Percentiles rank a stretch among this genome's conserved stretches.
These are phyloP conservation scores for Clepsis dumicolana DNA, from an alignment of 2,888 invertebrate genomes.

Conservation along the genomic window DNA sequence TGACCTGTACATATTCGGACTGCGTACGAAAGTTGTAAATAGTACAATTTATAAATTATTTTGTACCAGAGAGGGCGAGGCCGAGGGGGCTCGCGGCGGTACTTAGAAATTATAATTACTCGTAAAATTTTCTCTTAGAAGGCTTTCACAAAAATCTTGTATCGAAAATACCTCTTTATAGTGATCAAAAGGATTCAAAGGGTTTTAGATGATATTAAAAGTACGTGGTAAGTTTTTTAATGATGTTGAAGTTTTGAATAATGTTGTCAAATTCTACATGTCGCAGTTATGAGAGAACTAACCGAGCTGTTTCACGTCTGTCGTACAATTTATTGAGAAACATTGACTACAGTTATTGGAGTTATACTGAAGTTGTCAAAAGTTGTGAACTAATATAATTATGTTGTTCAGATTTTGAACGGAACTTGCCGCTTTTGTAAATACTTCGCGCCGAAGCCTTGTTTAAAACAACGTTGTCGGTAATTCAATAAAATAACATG, in stretches of 20 bases:
- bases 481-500: constrained; percentile 42
- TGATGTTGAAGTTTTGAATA: constrained; percentile 78
- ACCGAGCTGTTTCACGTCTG: constrained; percentile 54
- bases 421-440: constrained; percentile 61
- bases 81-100: constrained; percentile 50
- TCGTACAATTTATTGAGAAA: constrained; percentile 54
- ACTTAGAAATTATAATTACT: constrained; percentile 63
- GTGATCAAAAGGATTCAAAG: constrained; percentile 82
- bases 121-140: constrained; percentile 59
- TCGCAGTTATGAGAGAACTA: constrained; percentile 58
- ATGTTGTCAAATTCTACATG: constrained; percentile 79
- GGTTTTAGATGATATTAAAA: constrained; percentile 78
- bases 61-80: constrained; percentile 47
- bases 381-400: constrained; percentile 58
- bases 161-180: constrained; percentile 84
- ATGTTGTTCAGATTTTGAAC: constrained; percentile 57
- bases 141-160: constrained; percentile 68
- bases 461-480: constrained; percentile 53
- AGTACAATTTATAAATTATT: constrained; percentile 70
- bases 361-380: constrained; percentile 69
- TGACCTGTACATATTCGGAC: constrained; percentile 62
- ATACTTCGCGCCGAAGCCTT: constrained; percentile 55
- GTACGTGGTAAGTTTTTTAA: constrained; percentile 80
- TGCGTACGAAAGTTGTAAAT: constrained; percentile 69
- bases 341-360: constrained; percentile 47